A percentile compares a stretch with the other conserved stretches of the same genome.
Conservation (phyloP, 2,888 invertebrate genomes). For the Amphipyra berbera region DNA sequence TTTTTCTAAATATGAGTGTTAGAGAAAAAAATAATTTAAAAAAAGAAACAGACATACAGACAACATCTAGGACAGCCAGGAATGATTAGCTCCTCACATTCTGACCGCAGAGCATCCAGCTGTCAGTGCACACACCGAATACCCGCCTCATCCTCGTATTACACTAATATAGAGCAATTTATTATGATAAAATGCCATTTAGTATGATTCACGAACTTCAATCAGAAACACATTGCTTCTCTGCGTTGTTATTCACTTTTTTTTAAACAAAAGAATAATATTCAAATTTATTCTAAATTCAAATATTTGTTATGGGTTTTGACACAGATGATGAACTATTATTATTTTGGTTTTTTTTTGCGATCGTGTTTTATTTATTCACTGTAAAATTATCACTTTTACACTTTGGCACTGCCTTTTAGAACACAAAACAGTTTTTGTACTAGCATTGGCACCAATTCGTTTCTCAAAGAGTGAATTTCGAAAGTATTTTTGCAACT, state of each 20-base stretch:
- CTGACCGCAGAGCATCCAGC: slow-evolving; percentile 87
- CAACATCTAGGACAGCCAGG: slow-evolving; percentile 85
- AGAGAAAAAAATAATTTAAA: slow-evolving; percentile 64
- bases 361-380: slow-evolving; percentile 9
- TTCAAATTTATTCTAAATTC: slow-evolving; percentile 24
- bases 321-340: slow-evolving; percentile 10
- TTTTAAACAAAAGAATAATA: neutral
- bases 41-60: slow-evolving; percentile 84
- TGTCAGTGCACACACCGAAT: slow-evolving; percentile 89
- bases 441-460: slow-evolving; percentile 69
- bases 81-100: slow-evolving; percentile 85
- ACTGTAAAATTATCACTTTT: slow-evolving; percentile 27
- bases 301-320: no score
- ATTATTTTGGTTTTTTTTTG: slow-evolving; percentile 19
- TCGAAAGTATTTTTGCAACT: slow-evolving; percentile 69
- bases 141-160: slow-evolving; percentile 85
- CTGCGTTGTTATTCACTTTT: neutral
- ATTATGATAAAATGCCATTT: slow-evolving; percentile 72
- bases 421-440: slow-evolving; percentile 65
- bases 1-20: slow-evolving; percentile 43
- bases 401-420: slow-evolving; percentile 72
- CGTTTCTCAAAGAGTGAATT: slow-evolving; percentile 54
- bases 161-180: slow-evolving; percentile 65
- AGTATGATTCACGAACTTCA: slow-evolving; percentile 46
- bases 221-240: slow-evolving; percentile 12